Conservation (phyloP, 2,113 vertebrate genomes). For the Limanda limanda region DNA sequence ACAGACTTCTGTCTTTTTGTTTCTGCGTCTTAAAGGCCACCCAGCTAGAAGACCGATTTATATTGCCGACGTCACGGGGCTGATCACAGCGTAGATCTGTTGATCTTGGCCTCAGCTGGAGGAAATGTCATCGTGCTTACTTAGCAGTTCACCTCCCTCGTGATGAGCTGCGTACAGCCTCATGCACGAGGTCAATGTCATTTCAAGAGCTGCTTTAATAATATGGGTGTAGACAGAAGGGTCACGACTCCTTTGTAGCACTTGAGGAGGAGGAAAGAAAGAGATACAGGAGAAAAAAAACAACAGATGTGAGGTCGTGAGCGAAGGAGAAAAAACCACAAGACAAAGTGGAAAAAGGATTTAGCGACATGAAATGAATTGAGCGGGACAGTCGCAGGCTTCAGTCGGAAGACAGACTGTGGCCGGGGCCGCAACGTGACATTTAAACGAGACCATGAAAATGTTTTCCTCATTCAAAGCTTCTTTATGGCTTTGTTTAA, state of each 20-base stretch:
- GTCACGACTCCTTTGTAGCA: constrained; percentile 13
- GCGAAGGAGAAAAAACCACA: constrained; percentile 1
- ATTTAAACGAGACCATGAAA: constrained; percentile 53
- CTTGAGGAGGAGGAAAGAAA: background rate
- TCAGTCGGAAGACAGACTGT: constrained; percentile 40
- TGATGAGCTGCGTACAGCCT: constrained; percentile 24
- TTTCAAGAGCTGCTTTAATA: constrained; percentile 46
- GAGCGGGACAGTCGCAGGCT: constrained; percentile 19
- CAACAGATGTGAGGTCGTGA: background rate
- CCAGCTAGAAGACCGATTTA: constrained; percentile 4
- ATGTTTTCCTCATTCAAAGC: constrained; percentile 52
- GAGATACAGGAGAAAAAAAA: constrained; percentile 11
- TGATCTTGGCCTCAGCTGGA: constrained; percentile 41
- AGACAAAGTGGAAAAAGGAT: constrained; percentile 23
- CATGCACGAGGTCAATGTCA: constrained; percentile 22
- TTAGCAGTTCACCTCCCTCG: constrained; percentile 31
- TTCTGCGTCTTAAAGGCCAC: constrained; percentile 16
- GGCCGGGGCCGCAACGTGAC: constrained; percentile 39
- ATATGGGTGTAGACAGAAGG: constrained; percentile 15
- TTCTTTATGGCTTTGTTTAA: constrained; percentile 41
- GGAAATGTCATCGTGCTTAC: constrained; percentile 48
- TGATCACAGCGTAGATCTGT: constrained; percentile 19
- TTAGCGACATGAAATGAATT: constrained; percentile 26
- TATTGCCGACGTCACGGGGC: constrained; percentile 8
- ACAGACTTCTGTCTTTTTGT: background rate